Evolutionary conservation across 2,113 vertebrate species (phyloP).

Genomic region (Erythrocercus mccallii): DNA sequence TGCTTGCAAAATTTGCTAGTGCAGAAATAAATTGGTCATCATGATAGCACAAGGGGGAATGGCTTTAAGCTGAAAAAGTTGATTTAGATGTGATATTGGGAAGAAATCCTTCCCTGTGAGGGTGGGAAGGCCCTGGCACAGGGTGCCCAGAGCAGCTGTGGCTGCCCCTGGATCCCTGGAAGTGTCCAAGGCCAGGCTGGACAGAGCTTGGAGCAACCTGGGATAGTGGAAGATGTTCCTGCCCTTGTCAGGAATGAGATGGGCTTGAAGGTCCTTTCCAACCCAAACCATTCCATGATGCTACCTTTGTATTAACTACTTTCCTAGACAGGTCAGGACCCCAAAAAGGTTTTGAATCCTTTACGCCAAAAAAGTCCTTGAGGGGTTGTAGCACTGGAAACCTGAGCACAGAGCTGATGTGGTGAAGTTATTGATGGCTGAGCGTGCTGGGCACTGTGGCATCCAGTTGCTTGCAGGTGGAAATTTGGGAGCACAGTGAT

Average conservation of each 20-base stretch:
- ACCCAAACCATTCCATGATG: background rate
- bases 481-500: background rate
- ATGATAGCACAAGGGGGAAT: background rate
- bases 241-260: rapidly evolving
- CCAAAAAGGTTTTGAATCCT: background rate
- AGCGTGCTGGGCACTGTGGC: background rate
- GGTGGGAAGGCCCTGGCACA: background rate
- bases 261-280: background rate
- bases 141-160: background rate
- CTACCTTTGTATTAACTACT: background rate
- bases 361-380: background rate
- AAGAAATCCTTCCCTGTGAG: rapidly evolving
- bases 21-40: background rate
- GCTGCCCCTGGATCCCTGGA: background rate
- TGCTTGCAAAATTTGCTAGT: background rate
- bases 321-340: background rate
- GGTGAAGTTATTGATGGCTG: background rate
- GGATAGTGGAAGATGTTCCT: background rate
- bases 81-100: background rate
- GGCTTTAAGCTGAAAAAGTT: background rate
- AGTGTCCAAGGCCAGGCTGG: background rate
- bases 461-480: background rate
- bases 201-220: background rate
- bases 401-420: background rate
- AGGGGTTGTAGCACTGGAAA: background rate